A percentile compares a stretch with the other conserved stretches of the same genome.
Conservation (phyloP, 2,113 vertebrate genomes). For the Syngnathus floridae region DNA sequence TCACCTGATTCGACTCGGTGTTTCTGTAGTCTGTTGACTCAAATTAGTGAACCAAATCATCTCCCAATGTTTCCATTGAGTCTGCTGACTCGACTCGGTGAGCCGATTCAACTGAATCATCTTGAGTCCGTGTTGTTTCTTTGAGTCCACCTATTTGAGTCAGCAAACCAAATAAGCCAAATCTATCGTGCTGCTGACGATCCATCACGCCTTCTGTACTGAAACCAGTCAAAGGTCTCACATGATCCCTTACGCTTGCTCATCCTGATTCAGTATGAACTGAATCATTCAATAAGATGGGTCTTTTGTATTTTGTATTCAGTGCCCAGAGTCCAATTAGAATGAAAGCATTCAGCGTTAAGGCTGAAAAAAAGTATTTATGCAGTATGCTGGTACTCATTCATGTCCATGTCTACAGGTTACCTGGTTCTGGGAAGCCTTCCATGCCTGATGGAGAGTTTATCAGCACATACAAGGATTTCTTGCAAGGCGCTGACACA, state of each 20-base stretch:
- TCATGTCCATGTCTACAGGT: conserved; percentile 16
- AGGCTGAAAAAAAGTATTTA: neutral
- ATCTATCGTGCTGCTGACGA: neutral
- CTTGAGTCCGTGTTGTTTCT: no score
- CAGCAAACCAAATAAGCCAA: no score
- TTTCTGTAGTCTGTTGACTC: no score
- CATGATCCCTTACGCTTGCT: neutral
- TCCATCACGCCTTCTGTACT: neutral
- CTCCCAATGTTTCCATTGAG: neutral
- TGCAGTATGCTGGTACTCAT: neutral
- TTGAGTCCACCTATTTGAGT: neutral
- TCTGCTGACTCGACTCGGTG: neutral
- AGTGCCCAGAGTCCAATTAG: neutral
- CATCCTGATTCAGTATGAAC: neutral
- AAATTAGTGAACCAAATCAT: no score
- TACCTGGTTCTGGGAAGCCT: conserved; percentile 26
- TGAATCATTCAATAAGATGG: neutral
- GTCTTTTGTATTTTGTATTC: neutral
- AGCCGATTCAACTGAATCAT: neutral
- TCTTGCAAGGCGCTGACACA: conserved; percentile 50
- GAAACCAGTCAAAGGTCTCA: neutral
- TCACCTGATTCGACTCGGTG: no score
- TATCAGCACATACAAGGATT: conserved; percentile 43
- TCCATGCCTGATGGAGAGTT: conserved; percentile 29
- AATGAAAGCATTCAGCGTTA: neutral